Base-by-base conservation (phyloP, 1,140 invertebrate genomes). In the Monochamus saltuarius region DNA sequence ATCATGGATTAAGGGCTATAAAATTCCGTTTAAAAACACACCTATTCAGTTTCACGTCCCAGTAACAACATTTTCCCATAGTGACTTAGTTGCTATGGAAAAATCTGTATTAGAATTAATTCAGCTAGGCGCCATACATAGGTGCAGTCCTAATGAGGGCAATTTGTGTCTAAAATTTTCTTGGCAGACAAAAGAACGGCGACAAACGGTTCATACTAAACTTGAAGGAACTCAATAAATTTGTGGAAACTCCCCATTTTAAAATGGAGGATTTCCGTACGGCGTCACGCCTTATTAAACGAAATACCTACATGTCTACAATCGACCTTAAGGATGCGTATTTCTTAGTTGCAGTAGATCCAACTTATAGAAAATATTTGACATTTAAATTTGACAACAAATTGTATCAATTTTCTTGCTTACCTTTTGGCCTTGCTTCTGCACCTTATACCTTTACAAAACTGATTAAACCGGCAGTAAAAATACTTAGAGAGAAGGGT, bases 201-300 rank as follows among this genome's bases (percentile, higher is more conserved):
- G 59, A 63, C 1, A 56, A 57, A 34, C 43, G 70, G 1, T 70
- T 72, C 56, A 65, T 71, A 51, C 46, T 71, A 4, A 69, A 68
- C 42, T 54, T 70, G 7, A 69, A 73, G 53, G n/a, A 63, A n/a
- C 49, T 73, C 11, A 69, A 69, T 62, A 13, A 19, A 40, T 68
- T 54, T 46, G 53, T 68, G 17, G n/a, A 46, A 8, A 46, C 52
- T 16, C 58, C n/a, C 59, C 7, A 64, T 69, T 52, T 71, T 73
- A 46, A 69, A 73, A 53, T 36, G 71, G 9, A 59, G 68, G 40
- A 62, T 71, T 46, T 66, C 56, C 55, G 55, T 59, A 42, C 62
- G 56, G 38, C 62, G 52, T 35, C 43, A 54, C 3, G 59, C 54
- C 8, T 34, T 71, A 10, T 62, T 73, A 56, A 29, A 52, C 10